Conservation (phyloP, 2,888 invertebrate genomes). For the Seira ritae region DNA sequence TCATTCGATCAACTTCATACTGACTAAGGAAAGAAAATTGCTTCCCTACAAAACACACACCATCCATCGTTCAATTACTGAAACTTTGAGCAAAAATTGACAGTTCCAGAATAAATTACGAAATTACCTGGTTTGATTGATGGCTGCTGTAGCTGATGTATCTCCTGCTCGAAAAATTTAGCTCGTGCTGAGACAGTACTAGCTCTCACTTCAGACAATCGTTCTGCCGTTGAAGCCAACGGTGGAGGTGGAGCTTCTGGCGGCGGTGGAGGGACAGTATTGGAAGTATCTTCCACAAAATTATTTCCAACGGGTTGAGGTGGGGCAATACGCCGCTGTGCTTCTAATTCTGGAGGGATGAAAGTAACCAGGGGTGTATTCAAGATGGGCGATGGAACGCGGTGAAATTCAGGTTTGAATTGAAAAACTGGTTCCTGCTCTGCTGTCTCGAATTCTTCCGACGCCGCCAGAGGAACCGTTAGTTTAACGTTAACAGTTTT, state of each 20-base stretch:
- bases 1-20: slow-evolving; percentile 95
- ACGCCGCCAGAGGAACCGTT: slow-evolving; percentile 50
- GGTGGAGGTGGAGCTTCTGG: slow-evolving; percentile 44
- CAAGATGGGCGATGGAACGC: slow-evolving; percentile 70
- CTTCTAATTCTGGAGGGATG: slow-evolving; percentile 50
- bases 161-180: slow-evolving; percentile 96
- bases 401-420: slow-evolving; percentile 69
- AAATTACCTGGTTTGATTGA: slow-evolving; percentile 86
- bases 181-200: slow-evolving; percentile 84
- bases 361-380: slow-evolving; percentile 64
- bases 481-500: slow-evolving; percentile 54
- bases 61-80: not conserved
- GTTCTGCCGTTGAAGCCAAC: not conserved
- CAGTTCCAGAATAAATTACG: not conserved
- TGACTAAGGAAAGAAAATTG: slow-evolving; percentile 95
- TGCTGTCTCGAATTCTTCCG: slow-evolving; percentile 61
- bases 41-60: slow-evolving; percentile 81
- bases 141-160: slow-evolving; percentile 93
- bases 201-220: slow-evolving; percentile 43
- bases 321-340: not conserved
- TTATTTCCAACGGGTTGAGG: slow-evolving; percentile 10
- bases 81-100: not conserved
- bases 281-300: slow-evolving; percentile 28
- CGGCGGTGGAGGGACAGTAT: slow-evolving; percentile 53
- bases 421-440: slow-evolving; percentile 69